These are phyloP conservation scores for Pogonocichla stellata DNA, from an alignment of 2,113 vertebrate species.

Conservation along the genomic window DNA sequence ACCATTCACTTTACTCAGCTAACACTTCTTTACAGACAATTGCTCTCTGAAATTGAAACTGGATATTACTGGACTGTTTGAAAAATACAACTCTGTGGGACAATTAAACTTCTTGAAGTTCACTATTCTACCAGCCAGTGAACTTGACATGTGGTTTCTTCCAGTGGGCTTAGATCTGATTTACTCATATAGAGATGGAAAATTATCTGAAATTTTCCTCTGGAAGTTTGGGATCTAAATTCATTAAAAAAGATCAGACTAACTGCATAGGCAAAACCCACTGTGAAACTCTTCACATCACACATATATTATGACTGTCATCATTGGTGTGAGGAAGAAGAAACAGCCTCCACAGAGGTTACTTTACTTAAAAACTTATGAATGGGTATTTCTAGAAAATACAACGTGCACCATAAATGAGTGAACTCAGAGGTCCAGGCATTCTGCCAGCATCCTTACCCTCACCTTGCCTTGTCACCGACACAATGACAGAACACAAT, in stretches of 20 bases:
- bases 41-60: background rate
- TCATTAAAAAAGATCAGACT: background rate
- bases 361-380: background rate
- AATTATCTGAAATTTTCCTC: background rate
- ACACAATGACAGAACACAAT: background rate
- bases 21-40: background rate
- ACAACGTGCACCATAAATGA: accelerated
- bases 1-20: background rate
- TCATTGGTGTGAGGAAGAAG: background rate
- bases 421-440: background rate
- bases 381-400: background rate
- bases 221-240: background rate
- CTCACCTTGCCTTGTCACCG: background rate
- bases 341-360: background rate
- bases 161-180: background rate
- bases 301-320: background rate
- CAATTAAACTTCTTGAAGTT: background rate
- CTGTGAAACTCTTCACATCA: background rate
- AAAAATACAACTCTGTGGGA: background rate
- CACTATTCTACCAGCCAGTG: background rate
- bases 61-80: background rate
- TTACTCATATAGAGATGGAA: background rate
- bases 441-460: background rate
- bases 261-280: background rate
- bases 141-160: background rate